Evolutionary conservation across 2,797 vertebrate species (phyloP), one percentile per base, ranked within the genome.

Genomic region (Coregonus ussuriensis): DNA sequence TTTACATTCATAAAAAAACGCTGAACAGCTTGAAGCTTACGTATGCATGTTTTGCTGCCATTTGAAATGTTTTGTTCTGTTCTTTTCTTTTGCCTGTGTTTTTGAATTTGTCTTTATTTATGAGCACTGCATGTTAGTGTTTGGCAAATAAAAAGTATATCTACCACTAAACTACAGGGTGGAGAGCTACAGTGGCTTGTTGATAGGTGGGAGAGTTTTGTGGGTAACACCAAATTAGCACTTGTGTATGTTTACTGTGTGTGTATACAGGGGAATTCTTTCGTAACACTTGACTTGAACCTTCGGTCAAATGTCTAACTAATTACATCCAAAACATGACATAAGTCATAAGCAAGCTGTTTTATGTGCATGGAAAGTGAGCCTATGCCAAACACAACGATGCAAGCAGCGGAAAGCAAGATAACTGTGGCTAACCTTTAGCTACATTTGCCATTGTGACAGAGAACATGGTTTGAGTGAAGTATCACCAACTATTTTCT

Each of bases 41-140:
- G 0, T 25, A 11, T 88, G 91, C 91, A 92, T 93, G 91, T 89
- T 87, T 82, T 83, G 81, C 88, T 84, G 88, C 81, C 75, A 80
- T 88, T 83, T 84, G 37, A 78, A 84, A 80, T 25, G 53, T 80
- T 85, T 35, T 33, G 31, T 33, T 35, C 33, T 35, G 33, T 35
- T 33, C 47, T 37, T 72, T 47, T 47, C 41, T 41, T 41, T 80
- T 79, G 33, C 78, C 73, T 78, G 83, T 88, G 70, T 87, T 83
- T 81, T 62, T 37, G 1, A 82, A 76, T 89, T 86, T 63, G 81
- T 91, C 81, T 51, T 87, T 89, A 47, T 81, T 91, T 91, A 91
- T 91, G 86, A 82, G 86, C 73, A 80, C 84, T 91, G 91, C 90
- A 88, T 92, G 89, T 87, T 79, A 81, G 79, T 88, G 80, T 79